A percentile compares a stretch with the other conserved stretches of the same genome.
Conservation (phyloP, 2,113 vertebrate species). For the Okapia johnstoni region DNA sequence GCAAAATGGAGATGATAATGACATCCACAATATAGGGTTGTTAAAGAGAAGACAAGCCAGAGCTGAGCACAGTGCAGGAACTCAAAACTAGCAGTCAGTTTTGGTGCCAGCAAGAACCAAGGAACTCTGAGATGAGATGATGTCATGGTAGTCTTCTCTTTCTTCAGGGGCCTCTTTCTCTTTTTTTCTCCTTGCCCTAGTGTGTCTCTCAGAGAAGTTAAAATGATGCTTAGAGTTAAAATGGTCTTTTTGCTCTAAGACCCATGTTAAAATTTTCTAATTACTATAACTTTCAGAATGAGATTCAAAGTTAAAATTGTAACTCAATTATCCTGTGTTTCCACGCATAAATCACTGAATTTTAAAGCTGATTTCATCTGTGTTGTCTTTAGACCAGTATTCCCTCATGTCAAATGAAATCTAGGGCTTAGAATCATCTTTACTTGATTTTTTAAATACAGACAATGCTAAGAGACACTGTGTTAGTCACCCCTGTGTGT, state of each 20-base stretch:
- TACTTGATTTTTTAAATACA: background rate
- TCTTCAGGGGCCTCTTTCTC: background rate
- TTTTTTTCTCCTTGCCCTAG: no score
- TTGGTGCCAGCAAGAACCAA: background rate
- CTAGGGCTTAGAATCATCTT: background rate
- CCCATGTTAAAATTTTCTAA: background rate
- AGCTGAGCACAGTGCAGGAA: no score
- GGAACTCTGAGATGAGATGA: no score
- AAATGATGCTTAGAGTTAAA: background rate
- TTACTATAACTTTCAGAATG: background rate
- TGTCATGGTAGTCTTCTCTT: background rate
- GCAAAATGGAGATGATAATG: background rate
- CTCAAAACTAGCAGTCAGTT: no score
- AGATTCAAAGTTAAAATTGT: background rate
- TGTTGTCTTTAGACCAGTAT: background rate
- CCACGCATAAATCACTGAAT: background rate
- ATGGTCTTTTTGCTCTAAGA: background rate
- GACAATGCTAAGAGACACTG: background rate
- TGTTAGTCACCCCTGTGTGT: background rate
- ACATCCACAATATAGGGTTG: background rate
- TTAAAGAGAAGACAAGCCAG: background rate
- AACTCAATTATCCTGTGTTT: background rate
- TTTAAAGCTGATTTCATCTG: slow-evolving; percentile 13
- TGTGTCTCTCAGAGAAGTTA: background rate
- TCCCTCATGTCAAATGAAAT: background rate